Base-by-base conservation (phyloP, 1,140 invertebrate genomes). In the Chrysomallon squamiferum region DNA sequence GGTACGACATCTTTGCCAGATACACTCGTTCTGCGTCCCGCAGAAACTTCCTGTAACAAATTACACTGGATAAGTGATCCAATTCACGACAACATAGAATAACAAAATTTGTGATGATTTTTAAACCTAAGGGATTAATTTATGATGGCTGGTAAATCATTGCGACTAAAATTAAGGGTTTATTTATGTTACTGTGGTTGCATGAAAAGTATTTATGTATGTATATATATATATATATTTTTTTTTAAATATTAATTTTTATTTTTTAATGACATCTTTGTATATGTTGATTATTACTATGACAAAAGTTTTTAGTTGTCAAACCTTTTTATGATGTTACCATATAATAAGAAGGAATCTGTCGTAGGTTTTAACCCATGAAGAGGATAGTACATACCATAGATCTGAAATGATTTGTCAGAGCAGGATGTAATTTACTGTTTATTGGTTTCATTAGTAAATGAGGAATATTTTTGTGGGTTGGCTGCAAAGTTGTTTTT, bases 1-100 rank as follows among this genome's bases (percentile, higher is more conserved):
- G 41, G 50, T 92, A 87, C 0, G 93, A 92, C 85, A 92, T 90
- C 56, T 91, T 88, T 1, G 91, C 90, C 65, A 93, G 86, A 72
- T 92, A 90, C 71, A 91, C 89, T 66, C 93, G 88, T 81, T 95
- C 93, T 3, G 88, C 89, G 81, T 95, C 92, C 59, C 92, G 87
- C 49, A 95, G 88, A 79, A 94, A 95, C 81, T 91, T 91, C 72
- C 90, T 91, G 76, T 2, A 72, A 76, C 65, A 54, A 50, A 82
- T 80, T 63, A 61, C 70, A 72, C 29, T 9, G 4, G 33, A 20
- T 52, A 11, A 59, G 25, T 59, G 20, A 60, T 29, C 30, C 56
- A 22, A 47, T 30, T 49, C 25, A 41, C 50, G 41, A 64, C 4
- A 57, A 3, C 18, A 20, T 5, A n/a, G n/a, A 18, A 15, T 22